phyloP scores from a whole-genome alignment of 2,113 vertebrate genomes.

The Monopterus albus region DNA sequence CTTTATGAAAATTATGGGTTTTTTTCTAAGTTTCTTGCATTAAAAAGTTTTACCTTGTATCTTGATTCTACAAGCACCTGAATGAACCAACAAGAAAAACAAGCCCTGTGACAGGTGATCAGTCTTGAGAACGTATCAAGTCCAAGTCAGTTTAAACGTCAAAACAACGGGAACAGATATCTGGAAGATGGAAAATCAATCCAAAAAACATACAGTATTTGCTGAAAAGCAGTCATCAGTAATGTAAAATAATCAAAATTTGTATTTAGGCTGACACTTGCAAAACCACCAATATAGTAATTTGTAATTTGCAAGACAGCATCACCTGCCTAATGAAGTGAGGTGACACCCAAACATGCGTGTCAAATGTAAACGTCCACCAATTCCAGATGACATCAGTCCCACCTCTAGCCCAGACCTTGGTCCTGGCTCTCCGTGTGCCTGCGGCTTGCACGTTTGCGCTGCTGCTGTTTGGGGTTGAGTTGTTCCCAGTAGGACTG shows the following conservation, averaged over 20 bases:
- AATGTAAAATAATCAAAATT: slow-evolving; percentile 41
- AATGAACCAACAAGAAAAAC: background rate
- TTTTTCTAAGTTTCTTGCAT: background rate
- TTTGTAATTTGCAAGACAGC: slow-evolving; percentile 43
- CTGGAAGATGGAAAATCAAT: too few species aligned
- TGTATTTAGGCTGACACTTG: slow-evolving; percentile 23
- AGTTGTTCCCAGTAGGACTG: slow-evolving; percentile 84
- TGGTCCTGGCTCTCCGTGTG: slow-evolving; percentile 80
- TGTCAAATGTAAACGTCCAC: slow-evolving; percentile 61
- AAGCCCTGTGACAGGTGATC: background rate
- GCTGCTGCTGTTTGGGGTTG: slow-evolving; percentile 66
- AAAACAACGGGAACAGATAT: background rate
- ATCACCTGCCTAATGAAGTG: slow-evolving; percentile 34
- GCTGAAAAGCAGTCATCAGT: slow-evolving; percentile 40
- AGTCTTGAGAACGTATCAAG: background rate
- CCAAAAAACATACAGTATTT: background rate
- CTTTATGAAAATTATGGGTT: background rate
- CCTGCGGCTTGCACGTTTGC: slow-evolving; percentile 78
- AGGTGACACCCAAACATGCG: slow-evolving; percentile 48
- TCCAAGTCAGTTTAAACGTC: background rate
- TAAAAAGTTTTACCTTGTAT: background rate
- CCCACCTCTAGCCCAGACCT: slow-evolving; percentile 73
- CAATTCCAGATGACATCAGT: background rate
- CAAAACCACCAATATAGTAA: slow-evolving; percentile 55
- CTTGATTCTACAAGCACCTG: background rate